Evolutionary conservation across 2,113 vertebrate genomes (phyloP), one percentile per base, ranked within the genome.

Genomic region (Anser cygnoides): DNA sequence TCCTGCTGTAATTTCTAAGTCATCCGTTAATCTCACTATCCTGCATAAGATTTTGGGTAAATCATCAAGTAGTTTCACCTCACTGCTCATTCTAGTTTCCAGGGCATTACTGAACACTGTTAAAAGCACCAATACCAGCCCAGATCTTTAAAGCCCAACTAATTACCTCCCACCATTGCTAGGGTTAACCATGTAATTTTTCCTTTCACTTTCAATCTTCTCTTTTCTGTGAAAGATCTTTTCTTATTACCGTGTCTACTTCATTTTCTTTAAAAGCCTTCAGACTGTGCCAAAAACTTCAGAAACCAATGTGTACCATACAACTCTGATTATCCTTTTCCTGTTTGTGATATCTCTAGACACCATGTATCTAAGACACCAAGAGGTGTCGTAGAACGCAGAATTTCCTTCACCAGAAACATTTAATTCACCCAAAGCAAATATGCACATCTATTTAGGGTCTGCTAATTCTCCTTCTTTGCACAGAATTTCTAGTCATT

Each of bases 391-490:
- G 63, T 49, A 8, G 26, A 89, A 65, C 35, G 49, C 43, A 91
- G 35, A 65, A 52, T n/a, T 67, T 73, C 25, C 19, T 54, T 65
- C 49, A 54, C 68, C 18, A 68, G 44, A 46, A 68, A 86, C 14
- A 39, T 20, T 12, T 4, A 8, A 19, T n/a, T 81, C 17, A 74
- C 20, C 3, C 41, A 71, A 82, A 88, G 23, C 35, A 86, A 23
- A 21, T 4, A 37, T 4, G 2, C 3, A 13, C 2, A 26, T 5
- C 1, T 33, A 68, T 50, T 13, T 58, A 20, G 5, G 19, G 37
- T 13, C 26, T 87, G 41, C n/a, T 59, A 46, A 54, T 54, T 57
- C 6, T 54, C 10, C 50, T 76, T 21, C 44, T 25, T 20, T 35
- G 23, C 4, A 57, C 0, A 68, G 13, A 71, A 68, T 46, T 54